Base-by-base conservation (phyloP, 2,113 vertebrate genomes). In the Trematocara variabile region DNA sequence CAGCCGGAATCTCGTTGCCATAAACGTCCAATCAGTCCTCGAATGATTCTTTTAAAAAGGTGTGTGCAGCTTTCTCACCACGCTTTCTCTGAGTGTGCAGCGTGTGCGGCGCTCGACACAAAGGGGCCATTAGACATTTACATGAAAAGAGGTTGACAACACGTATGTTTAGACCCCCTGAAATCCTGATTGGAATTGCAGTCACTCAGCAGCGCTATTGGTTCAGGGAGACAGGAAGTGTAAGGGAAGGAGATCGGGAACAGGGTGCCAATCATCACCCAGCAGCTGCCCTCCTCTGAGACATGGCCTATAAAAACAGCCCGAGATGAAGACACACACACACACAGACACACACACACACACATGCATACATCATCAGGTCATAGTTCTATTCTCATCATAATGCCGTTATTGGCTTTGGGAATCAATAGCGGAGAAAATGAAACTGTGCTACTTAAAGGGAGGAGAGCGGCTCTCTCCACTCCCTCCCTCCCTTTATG, bases 201-300 rank as follows among this genome's bases (percentile, higher is more conserved):
- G 58, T 39, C 81, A 65, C 46, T 87, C 75, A 1, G 70, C 68
- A n/a, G 22, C 1, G 13, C 81, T 56, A 83, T 79, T 84, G 85
- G 83, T 90, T 77, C 9, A 16, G 89, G 83, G 92, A 92, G 65
- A 83, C 85, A 89, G 90, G 84, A 93, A 92, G 82, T 48, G 77
- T n/a, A 79, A 60, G 55, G 58, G 86, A 75, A 53, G 77, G 68
- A 80, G 86, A 80, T 37, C 12, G 20, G 81, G 73, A 63, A 81
- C 52, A 30, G 53, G 56, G 80, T 88, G 89, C 88, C 92, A 92
- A 85, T 94, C 92, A 91, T 86, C 73, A 33, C 20, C 83, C 84
- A 84, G 81, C 93, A 93, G 91, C 90, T 91, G 89, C 89, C 91
- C 85, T 93, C 93, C 92, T 84, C 80, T 4, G 85, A 94, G 95